Base-by-base conservation (phyloP, 2,888 invertebrate species). In the Cephus runcator region DNA sequence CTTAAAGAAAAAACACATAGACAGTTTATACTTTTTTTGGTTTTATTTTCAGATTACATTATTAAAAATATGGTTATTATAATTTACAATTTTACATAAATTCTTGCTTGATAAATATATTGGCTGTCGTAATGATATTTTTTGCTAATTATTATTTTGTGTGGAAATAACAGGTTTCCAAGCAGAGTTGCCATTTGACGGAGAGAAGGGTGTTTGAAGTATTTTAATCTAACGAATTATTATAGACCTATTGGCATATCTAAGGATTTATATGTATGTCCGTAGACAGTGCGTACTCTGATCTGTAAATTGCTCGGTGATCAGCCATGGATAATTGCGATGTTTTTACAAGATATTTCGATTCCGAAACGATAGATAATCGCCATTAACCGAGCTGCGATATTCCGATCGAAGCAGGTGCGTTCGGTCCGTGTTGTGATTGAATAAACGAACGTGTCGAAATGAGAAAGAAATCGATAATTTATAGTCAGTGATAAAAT, bases 401-500 rank as follows among this genome's bases (percentile, higher is more conserved):
- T 40, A 40, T 1, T 40, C 15, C 40, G 40, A 40, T 12, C 15
- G 15, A 9, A 56, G 23, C 40, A 56, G 40, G 23, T 56, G 40
- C 23, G 23, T 56, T 56, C 40, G 40, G 9, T 56, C 40, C 6
- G 0, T 6, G 40, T 40, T 56, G 15, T 23, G 40, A 56, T 56
- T 23, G 23, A 56, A 56, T 75, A 35, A 78, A 77, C 81, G 79
- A 77, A 77, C 76, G 78, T 79, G 81, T 80, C 83, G 77, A 79
- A 79, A 79, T 80, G 85, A 84, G 85, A 85, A 82, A 86, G 84
- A 56, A 56, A 56, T 75, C 83, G 83, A 82, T 83, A 82, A 86
- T 86, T 86, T 86, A 86, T 84, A 84, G 84, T 85, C 84, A 81
- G 83, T 85, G 83, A 83, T 86, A 85, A 86, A 86, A 82, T 69